Evolutionary conservation across 2,888 invertebrate genomes (phyloP).

Genomic region (Ophion costatus): DNA sequence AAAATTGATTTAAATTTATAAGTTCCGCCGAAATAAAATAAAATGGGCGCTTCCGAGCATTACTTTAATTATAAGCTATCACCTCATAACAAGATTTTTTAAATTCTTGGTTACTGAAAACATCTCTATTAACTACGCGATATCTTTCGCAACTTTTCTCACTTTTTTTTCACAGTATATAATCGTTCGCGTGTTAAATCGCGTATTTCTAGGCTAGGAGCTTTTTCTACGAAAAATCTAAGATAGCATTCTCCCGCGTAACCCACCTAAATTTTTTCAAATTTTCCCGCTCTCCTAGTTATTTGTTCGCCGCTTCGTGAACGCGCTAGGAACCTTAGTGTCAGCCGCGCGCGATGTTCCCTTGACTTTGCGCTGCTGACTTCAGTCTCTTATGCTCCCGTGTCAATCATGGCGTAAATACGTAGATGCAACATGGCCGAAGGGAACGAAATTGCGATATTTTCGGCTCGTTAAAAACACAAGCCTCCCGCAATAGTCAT

Average conservation of each 20-base stretch:
- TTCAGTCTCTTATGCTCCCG: slow-evolving; percentile 35
- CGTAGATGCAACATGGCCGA: slow-evolving; percentile 82
- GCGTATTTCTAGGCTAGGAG: too few relatives aligned
- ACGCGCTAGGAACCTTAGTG: slow-evolving; percentile 20
- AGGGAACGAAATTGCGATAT: slow-evolving; percentile 69
- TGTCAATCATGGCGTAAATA: slow-evolving; percentile 74
- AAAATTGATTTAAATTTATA: too few relatives aligned
- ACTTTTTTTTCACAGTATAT: neutral
- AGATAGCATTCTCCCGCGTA: too few relatives aligned
- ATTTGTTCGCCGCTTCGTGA: neutral
- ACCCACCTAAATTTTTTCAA: neutral
- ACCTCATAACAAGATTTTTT: too few relatives aligned
- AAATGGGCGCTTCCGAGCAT: too few relatives aligned
- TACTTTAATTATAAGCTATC: too few relatives aligned
- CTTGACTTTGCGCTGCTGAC: slow-evolving; percentile 7
- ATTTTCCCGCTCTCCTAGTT: slow-evolving; percentile 7
- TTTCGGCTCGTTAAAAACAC: slow-evolving; percentile 56
- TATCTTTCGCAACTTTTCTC: neutral
- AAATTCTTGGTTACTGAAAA: too few relatives aligned
- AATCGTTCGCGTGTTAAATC: too few relatives aligned
- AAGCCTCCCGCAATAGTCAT: slow-evolving; percentile 16
- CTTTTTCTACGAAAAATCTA: neutral
- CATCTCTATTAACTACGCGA: neutral
- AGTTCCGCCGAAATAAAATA: too few relatives aligned
- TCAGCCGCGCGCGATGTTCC: neutral